These are phyloP conservation scores for Elymnias hypermnestra DNA, from an alignment of 1,140 invertebrate species.

Conservation along the genomic window DNA sequence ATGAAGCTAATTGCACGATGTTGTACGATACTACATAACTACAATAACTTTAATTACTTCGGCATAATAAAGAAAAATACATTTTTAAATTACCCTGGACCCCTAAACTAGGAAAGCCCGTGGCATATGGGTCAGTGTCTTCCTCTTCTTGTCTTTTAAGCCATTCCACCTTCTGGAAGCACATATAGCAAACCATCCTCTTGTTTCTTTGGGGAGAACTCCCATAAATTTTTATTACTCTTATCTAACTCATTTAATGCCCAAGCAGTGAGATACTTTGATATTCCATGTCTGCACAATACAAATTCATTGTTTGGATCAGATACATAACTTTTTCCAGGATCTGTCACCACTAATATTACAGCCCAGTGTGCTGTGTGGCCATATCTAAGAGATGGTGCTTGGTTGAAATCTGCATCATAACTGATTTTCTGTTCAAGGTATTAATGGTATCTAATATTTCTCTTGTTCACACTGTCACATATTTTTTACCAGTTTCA, in stretches of 20 bases:
- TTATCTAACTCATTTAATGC: slow-evolving; percentile 79
- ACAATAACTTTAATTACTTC: too few relatives aligned
- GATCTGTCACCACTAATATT: slow-evolving; percentile 70
- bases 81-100: too few relatives aligned
- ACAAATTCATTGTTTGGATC: slow-evolving; percentile 76
- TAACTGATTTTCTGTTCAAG: too few relatives aligned
- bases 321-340: slow-evolving; percentile 35
- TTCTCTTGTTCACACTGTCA: too few relatives aligned
- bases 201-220: slow-evolving; percentile 83
- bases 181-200: slow-evolving; percentile 79
- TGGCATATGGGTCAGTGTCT: too few relatives aligned
- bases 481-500: too few relatives aligned
- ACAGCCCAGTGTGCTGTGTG: slow-evolving; percentile 93
- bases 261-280: slow-evolving; percentile 87
- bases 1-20: too few relatives aligned
- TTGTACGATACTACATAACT: too few relatives aligned
- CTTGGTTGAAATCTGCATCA: slow-evolving; percentile 91
- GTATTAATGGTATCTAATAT: too few relatives aligned
- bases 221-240: slow-evolving; percentile 89
- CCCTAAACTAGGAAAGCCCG: too few relatives aligned
- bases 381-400: slow-evolving; percentile 86
- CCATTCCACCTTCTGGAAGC: slow-evolving; percentile 83
- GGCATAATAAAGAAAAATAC: too few relatives aligned
- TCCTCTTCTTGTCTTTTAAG: slow-evolving; percentile 71
- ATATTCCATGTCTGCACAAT: slow-evolving; percentile 89